These are phyloP conservation scores for Phocoena sinus DNA, from an alignment of 2,113 vertebrate species.

Conservation along the genomic window DNA sequence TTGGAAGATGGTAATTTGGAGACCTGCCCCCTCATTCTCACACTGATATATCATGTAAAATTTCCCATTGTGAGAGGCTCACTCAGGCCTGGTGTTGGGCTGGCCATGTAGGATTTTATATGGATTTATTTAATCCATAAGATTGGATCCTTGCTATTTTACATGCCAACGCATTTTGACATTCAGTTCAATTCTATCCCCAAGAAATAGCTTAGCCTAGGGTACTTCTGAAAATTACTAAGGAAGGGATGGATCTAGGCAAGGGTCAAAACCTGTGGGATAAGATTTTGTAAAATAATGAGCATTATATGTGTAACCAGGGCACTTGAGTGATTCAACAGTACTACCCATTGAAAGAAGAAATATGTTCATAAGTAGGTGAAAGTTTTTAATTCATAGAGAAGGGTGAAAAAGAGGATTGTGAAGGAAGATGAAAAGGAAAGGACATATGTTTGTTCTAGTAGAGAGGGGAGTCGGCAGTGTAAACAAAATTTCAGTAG, in stretches of 20 bases:
- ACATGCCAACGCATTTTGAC: not conserved
- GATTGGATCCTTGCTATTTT: not conserved
- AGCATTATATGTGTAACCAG: not conserved
- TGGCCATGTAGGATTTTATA: not conserved
- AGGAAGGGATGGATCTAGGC: not conserved
- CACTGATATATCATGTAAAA: fast-evolving
- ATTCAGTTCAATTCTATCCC: not conserved
- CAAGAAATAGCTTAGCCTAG: not conserved
- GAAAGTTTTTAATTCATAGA: not conserved
- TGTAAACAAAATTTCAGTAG: not conserved
- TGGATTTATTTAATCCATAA: not conserved
- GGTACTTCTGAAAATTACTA: not conserved
- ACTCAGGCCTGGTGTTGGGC: not conserved
- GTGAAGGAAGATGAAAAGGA: not conserved
- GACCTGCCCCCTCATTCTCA: not conserved
- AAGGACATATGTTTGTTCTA: not conserved
- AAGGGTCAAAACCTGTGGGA: not conserved
- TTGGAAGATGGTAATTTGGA: not conserved
- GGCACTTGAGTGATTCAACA: not conserved
- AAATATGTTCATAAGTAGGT: not conserved
- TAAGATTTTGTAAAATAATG: not conserved
- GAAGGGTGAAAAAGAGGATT: not conserved
- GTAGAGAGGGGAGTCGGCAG: not conserved
- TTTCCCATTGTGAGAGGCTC: not conserved
- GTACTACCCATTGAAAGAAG: not conserved